These are phyloP conservation scores for Chiroxiphia lanceolata DNA, from an alignment of 2,797 vertebrate genomes.

Conservation along the genomic window DNA sequence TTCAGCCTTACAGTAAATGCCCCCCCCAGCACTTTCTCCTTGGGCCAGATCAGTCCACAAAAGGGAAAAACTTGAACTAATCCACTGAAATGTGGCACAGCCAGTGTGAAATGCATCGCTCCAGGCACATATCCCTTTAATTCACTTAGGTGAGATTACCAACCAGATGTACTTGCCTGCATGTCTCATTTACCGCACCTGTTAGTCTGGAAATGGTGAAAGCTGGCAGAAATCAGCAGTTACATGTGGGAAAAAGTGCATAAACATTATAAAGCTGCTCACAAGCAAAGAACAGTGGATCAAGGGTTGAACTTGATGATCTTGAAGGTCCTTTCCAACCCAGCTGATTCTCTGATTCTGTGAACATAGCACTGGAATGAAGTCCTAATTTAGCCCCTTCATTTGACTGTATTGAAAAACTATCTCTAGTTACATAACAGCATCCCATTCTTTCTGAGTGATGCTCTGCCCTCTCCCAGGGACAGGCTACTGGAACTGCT, in stretches of 20 bases:
- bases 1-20: background rate
- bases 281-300: background rate
- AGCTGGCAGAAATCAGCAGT: background rate
- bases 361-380: background rate
- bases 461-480: background rate
- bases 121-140: background rate
- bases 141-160: background rate
- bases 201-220: background rate
- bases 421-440: background rate
- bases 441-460: background rate
- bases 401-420: background rate
- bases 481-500: background rate
- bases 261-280: background rate
- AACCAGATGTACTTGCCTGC: background rate
- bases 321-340: no score
- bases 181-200: background rate
- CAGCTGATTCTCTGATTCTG: no score
- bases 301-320: no score
- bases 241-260: accelerated
- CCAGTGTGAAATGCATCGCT: background rate
- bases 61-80: background rate
- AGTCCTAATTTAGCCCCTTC: background rate
- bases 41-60: background rate
- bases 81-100: background rate
- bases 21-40: background rate